Evolutionary conservation across 2,888 invertebrate species (phyloP).

Genomic region (Ametastegia equiseti): DNA sequence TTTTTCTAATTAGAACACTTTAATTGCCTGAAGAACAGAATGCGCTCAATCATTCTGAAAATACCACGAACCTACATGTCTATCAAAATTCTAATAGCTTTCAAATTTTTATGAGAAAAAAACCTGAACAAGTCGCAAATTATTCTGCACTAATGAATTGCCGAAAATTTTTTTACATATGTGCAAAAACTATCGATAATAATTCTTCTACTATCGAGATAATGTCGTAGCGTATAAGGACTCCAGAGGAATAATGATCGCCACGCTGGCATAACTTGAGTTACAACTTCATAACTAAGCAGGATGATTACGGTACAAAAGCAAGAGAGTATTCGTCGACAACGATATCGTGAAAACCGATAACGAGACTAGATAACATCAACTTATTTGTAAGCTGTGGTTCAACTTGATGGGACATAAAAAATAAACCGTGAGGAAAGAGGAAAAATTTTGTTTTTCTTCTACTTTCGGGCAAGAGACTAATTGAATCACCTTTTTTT

Average conservation of each 20-base stretch:
- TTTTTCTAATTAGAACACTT: no score
- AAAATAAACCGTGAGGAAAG: background rate
- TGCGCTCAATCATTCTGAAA: background rate
- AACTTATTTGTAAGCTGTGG: background rate
- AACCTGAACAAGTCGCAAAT: background rate
- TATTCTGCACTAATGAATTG: background rate
- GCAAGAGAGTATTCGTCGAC: background rate
- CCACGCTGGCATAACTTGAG: constrained; percentile 10
- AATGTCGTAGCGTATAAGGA: background rate
- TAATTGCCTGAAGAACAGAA: no score
- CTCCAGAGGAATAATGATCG: background rate
- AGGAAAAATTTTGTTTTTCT: no score
- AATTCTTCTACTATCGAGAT: background rate
- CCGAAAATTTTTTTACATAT: background rate
- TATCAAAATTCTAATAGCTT: background rate
- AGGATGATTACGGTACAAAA: background rate
- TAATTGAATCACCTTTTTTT: no score
- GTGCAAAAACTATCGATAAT: background rate
- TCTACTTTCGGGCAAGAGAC: no score
- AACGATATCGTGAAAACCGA: constrained; percentile 7
- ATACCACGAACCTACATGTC: no score
- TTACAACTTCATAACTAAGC: background rate
- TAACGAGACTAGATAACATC: background rate
- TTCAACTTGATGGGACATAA: background rate
- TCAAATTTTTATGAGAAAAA: background rate